Conservation (phyloP, 2,888 invertebrate species). For the Xiphydria camelus region DNA sequence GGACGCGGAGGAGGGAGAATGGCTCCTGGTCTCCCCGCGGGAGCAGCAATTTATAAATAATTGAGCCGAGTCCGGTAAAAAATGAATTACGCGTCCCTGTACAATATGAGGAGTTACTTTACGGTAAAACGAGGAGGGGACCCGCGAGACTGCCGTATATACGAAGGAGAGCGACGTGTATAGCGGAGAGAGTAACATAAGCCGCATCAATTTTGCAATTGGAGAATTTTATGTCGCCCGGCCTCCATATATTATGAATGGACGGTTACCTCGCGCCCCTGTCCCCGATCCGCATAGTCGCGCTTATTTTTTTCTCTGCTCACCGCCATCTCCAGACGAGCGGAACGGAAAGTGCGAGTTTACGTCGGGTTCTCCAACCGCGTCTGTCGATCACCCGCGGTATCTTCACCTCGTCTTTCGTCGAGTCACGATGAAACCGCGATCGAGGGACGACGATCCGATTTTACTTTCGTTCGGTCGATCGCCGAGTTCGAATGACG, state of each 20-base stretch:
- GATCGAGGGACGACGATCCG: too few species aligned
- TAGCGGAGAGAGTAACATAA: constrained; percentile 46
- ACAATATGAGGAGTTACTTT: constrained; percentile 58
- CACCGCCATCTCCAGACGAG: too few species aligned
- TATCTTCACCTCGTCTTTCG: too few species aligned
- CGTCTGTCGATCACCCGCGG: too few species aligned
- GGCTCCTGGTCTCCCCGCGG: constrained; percentile 36
- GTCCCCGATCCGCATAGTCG: constrained; percentile 9
- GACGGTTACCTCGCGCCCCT: constrained; percentile 17
- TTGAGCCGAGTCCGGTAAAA: constrained; percentile 58
- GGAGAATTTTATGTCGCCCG: constrained; percentile 57
- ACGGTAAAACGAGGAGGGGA: constrained; percentile 54
- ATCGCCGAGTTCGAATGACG: too few species aligned
- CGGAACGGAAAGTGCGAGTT: too few species aligned
- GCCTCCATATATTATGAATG: constrained; percentile 52
- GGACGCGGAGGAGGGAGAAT: constrained; percentile 9
- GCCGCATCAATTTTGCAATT: constrained; percentile 59
- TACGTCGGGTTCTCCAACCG: too few species aligned
- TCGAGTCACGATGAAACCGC: too few species aligned
- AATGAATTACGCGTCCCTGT: constrained; percentile 58
- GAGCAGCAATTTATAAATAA: constrained; percentile 59
- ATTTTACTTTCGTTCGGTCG: too few species aligned
- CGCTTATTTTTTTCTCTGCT: constrained; percentile 18
- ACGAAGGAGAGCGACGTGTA: not conserved
- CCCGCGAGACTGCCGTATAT: constrained; percentile 49